phyloP scores from a whole-genome alignment of 2,113 vertebrate species.

The Ibidorhyncha struthersii region DNA sequence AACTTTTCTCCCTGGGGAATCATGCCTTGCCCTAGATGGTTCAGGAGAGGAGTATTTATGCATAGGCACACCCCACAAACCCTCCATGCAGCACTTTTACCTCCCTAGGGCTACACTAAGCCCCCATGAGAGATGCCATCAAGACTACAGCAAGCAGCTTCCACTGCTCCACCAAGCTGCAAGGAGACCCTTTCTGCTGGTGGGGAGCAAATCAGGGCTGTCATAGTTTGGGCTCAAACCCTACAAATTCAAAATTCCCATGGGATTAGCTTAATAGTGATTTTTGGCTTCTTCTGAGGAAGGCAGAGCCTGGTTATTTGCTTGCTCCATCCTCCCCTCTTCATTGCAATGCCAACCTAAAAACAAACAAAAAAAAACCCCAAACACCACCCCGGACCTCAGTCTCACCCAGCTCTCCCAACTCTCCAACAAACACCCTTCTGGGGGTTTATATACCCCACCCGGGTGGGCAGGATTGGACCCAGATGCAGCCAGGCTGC shows the following conservation, averaged over 20 bases:
- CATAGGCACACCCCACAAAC: no score
- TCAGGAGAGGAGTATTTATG: background rate
- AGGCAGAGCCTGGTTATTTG: background rate
- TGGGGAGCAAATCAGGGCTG: background rate
- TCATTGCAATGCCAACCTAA: background rate
- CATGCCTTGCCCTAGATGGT: background rate
- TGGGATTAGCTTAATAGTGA: no score
- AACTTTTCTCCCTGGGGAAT: background rate
- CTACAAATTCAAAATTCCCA: background rate
- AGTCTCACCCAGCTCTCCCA: background rate
- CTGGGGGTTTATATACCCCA: background rate
- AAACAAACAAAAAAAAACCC: no score
- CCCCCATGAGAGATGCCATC: background rate
- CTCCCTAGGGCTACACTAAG: background rate
- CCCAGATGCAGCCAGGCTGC: background rate
- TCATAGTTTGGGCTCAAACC: background rate
- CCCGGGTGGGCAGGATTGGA: background rate
- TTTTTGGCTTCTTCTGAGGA: background rate
- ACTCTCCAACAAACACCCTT: accelerated
- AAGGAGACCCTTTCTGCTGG: background rate
- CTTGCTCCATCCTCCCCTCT: background rate
- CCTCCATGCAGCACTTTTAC: accelerated
- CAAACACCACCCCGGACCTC: background rate
- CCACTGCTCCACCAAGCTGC: background rate
- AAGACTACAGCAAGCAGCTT: background rate